These are phyloP conservation scores for Orientallactaga bullata DNA, from an alignment of 2,113 vertebrate species.

Conservation along the genomic window DNA sequence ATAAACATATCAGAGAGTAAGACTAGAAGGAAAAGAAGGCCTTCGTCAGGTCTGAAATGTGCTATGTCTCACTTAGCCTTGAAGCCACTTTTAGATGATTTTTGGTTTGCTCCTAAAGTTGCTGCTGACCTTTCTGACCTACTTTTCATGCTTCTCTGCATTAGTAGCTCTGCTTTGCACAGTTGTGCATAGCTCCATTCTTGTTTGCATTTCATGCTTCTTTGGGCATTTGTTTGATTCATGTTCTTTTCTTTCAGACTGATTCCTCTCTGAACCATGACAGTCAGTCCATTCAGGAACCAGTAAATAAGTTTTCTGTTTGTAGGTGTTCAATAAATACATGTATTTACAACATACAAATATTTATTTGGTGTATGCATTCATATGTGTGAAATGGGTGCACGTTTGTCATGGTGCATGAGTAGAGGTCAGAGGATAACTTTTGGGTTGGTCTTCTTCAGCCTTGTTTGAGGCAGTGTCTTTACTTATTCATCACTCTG, in stretches of 20 bases:
- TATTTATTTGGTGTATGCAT: too few relatives aligned
- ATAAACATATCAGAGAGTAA: background rate
- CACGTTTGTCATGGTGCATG: too few relatives aligned
- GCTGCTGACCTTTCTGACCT: background rate
- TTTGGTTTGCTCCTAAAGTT: background rate
- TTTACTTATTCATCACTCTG: too few relatives aligned
- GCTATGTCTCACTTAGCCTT: background rate
- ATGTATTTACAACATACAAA: background rate
- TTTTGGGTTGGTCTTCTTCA: too few relatives aligned
- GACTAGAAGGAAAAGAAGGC: background rate
- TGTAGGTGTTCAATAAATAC: background rate
- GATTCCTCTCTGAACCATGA: background rate
- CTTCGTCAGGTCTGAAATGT: conserved; percentile 16
- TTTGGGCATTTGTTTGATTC: background rate
- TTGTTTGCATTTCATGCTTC: too few relatives aligned
- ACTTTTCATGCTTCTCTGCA: background rate
- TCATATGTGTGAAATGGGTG: too few relatives aligned
- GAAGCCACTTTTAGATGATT: background rate
- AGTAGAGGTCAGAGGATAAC: too few relatives aligned
- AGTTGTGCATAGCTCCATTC: too few relatives aligned
- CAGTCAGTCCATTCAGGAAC: background rate
- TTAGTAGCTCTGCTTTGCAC: too few relatives aligned
- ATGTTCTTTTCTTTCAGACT: background rate
- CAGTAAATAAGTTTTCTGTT: background rate
- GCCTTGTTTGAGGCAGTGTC: too few relatives aligned